Evolutionary conservation across 1,140 invertebrate species (phyloP), one percentile per base, ranked within the genome.

Genomic region (Rhyzopertha dominica): DNA sequence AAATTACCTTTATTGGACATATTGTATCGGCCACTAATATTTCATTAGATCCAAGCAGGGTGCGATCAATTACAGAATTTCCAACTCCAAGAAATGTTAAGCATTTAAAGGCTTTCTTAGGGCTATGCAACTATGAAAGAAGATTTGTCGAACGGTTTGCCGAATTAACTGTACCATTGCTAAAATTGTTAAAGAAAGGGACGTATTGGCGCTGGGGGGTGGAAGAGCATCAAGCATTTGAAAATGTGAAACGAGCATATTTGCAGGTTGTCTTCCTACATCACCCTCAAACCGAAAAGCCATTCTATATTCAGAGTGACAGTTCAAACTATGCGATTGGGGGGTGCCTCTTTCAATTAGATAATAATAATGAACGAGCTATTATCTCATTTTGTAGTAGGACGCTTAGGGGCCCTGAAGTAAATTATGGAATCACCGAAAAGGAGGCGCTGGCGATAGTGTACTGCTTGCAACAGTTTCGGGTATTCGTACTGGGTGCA

Each of bases 391-490:
- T 23, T 38, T 10, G 8, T 20, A 38, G 36, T 23, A 2, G 17
- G n/a, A 5, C n/a, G 4, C 12, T 38, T 4, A 19, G 22, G n/a
- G 36, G 36, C 3, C n/a, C 17, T 3, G 17, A 38, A 23, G n/a
- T 38, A 18, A 38, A 38, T 22, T 38, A 38, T 23, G 16, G 9
- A 18, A 23, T 24, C n/a, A 43, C 41, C 2, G 60, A 35, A 12
- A 50, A 61, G 17, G 65, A 74, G 16, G 16, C n/a, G 4, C 16
- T 17, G 19, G 41, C 31, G 2, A 24, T 36, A 4, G 14, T 43
- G 9, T 31, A 43, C 25, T 43, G 41, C 25, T 37, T 43, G 32
- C 22, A 20, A 17, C 41, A 43, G 13, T 43, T n/a, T 29, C 41
- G 31, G 13, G 18, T 13, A 14, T 17, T 18, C 5, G 24, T 41